Evolutionary conservation across 2,113 vertebrate genomes (phyloP).

Genomic region (Cairina moschata): DNA sequence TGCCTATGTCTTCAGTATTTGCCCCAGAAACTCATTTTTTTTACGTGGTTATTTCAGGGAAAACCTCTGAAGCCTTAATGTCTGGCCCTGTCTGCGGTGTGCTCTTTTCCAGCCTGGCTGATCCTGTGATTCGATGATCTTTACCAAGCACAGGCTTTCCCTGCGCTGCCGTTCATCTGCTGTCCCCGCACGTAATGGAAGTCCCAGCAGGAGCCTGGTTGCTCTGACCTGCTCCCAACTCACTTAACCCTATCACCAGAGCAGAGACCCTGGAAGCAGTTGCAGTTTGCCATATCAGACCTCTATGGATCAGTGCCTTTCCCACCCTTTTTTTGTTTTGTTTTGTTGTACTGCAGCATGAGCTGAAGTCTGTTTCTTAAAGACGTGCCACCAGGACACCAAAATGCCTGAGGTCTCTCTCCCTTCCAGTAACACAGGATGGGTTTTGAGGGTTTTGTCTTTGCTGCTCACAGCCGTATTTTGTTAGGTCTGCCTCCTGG

Average conservation of each 20-base stretch:
- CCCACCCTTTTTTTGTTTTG: not conserved
- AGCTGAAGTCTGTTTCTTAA: not conserved
- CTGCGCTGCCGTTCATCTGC: not conserved
- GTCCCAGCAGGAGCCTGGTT: too few relatives aligned
- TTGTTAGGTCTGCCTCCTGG: not conserved
- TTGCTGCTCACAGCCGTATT: not conserved
- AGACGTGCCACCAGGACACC: not conserved
- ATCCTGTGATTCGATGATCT: not conserved
- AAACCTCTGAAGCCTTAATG: not conserved
- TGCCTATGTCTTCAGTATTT: too few relatives aligned
- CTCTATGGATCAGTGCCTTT: not conserved
- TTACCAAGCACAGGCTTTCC: not conserved
- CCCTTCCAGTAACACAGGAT: not conserved
- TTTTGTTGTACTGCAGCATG: not conserved
- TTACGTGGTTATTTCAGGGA: not conserved
- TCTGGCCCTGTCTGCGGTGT: not conserved
- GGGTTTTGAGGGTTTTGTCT: not conserved
- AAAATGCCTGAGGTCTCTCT: not conserved
- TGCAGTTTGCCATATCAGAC: not conserved
- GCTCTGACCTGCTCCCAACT: not conserved
- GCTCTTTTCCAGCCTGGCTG: not conserved
- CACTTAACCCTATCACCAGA: too few relatives aligned
- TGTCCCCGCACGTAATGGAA: not conserved
- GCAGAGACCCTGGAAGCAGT: not conserved
- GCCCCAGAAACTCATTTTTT: not conserved